Percentiles rank a stretch among this genome's conserved stretches.
These are phyloP conservation scores for Bombyx huttoni DNA, from an alignment of 2,888 invertebrate species.

Conservation along the genomic window DNA sequence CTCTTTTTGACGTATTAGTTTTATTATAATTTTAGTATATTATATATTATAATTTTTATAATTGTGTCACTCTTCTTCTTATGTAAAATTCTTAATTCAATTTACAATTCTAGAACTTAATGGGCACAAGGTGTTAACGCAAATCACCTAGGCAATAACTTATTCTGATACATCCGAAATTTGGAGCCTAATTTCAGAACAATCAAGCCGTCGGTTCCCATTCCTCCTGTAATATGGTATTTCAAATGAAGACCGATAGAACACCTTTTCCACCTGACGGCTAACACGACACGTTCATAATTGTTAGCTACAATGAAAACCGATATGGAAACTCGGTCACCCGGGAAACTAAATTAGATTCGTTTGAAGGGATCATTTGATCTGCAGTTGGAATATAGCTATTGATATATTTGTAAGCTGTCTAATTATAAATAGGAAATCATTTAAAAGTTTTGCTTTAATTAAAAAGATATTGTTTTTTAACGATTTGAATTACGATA, in stretches of 20 bases:
- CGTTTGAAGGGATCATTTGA: neutral
- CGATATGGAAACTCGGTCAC: conserved; percentile 2
- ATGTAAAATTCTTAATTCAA: neutral
- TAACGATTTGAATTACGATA: too few species aligned
- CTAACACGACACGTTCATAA: neutral
- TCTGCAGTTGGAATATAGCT: too few species aligned
- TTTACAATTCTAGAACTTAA: neutral
- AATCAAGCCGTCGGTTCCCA: neutral
- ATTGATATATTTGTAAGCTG: neutral
- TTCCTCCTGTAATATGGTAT: neutral
- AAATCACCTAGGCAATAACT: neutral
- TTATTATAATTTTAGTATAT: too few species aligned
- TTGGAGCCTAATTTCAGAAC: neutral
- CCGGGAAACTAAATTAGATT: conserved; percentile 6
- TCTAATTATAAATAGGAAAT: neutral
- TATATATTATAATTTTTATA: too few species aligned
- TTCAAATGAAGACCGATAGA: neutral
- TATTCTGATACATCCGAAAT: neutral
- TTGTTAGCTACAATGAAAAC: neutral
- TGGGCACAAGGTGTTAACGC: neutral
- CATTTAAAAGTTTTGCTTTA: too few species aligned
- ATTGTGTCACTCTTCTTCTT: neutral
- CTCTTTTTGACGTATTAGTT: too few species aligned
- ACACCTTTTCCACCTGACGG: neutral
- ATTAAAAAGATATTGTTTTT: too few species aligned